phyloP scores from a whole-genome alignment of 1,140 invertebrate genomes.

The Pseudobourletiella spinata region DNA sequence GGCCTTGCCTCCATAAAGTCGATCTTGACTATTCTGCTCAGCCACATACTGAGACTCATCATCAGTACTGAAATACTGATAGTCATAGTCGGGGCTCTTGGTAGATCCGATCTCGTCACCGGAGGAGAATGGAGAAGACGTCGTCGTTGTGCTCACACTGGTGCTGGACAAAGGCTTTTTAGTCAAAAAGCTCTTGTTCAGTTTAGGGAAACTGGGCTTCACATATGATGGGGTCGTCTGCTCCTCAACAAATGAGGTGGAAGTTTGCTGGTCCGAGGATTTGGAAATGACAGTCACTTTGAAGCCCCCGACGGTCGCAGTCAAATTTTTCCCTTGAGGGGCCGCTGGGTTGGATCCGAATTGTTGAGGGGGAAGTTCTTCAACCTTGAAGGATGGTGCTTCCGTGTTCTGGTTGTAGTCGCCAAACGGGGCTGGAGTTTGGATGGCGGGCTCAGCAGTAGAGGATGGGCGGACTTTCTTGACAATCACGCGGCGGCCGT shows the following conservation, averaged over 20 bases:
- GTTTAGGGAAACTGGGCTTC: neutral
- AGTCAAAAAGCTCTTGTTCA: conserved; percentile 5
- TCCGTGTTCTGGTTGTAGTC: neutral
- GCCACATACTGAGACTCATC: conserved; percentile 4
- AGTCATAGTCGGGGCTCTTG: conserved; percentile 34
- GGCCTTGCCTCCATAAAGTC: conserved; percentile 1
- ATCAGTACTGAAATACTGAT: conserved; percentile 30
- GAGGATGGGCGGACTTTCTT: neutral
- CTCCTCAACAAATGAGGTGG: neutral
- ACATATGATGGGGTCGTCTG: neutral
- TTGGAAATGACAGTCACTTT: conserved; percentile 5
- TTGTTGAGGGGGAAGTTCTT: too few species aligned
- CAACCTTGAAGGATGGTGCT: neutral
- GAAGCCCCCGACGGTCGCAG: conserved; percentile 5
- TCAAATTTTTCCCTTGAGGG: neutral
- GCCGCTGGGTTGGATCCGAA: neutral
- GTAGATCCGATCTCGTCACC: conserved; percentile 8
- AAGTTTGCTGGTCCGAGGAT: neutral
- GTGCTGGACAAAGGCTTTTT: neutral
- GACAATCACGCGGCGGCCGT: neutral
- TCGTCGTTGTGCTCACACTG: neutral
- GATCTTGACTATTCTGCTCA: neutral
- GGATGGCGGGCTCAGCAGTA: neutral
- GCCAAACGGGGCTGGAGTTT: neutral
- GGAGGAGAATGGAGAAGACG: neutral